Base-by-base conservation (phyloP, 2,113 vertebrate species). In the Gorsachius goisagi region DNA sequence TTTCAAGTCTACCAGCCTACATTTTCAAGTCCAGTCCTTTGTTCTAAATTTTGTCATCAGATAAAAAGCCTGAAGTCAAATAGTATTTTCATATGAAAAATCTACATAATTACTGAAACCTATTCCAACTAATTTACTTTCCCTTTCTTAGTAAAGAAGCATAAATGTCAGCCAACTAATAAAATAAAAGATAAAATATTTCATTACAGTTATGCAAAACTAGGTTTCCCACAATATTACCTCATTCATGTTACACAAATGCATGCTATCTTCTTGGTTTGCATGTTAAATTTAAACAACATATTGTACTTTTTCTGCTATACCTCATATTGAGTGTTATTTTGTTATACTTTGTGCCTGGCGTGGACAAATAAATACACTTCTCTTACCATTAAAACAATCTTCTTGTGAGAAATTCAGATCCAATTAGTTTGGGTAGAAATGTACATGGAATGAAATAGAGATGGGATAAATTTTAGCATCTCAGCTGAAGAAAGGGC, bases 131-230 rank as follows among this genome's bases (percentile, higher is more conserved):
- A 60, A 93, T 73, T 76, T 62, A 24, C 15, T 89, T 87, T 73
- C 58, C 4, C 5, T 62, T 83, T 85, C 58, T 73, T 79, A 78
- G 62, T 10, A 85, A 91, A 85, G 26, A 63, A 79, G 35, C 66
- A 60, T 23, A 92, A 85, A 94, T 82, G 33, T 73, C 85, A 89
- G 47, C 21, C 49, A 87, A 72, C 55, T 90, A 91, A 90, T 96
- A 89, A 94, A 97, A 64, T 35, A 88, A 95, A 96, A 73, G 14
- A 85, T 21, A 89, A 73, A 91, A 55, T 71, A 76, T 74, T 85
- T 68, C 26, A 93, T 89, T 76, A 28, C 1, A 3, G 12, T 76
- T 53, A 47, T 77, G n/a, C 1, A 19, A 91, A 96, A 93, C 69
- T 62, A 88, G 16, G 24, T 66, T 90, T 76, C 32, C 22, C 8